Percentiles rank a stretch among this genome's conserved stretches.
phyloP scores from a whole-genome alignment of 2,888 invertebrate species.

The Coecobrya sp. region DNA sequence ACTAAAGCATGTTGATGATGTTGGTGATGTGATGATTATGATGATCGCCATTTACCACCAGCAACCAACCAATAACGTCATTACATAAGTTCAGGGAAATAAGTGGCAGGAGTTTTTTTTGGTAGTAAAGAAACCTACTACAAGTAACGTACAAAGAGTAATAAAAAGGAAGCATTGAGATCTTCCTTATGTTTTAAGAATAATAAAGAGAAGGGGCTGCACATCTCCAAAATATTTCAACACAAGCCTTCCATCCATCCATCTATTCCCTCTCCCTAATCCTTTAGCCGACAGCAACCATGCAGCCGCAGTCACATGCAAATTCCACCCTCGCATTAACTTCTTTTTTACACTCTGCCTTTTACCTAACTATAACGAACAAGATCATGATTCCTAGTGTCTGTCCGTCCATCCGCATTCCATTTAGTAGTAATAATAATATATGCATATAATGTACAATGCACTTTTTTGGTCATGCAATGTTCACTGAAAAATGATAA shows the following conservation, averaged over 20 bases:
- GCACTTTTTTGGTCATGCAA: too few species aligned
- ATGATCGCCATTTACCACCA: slow-evolving; percentile 46
- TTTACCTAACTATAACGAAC: not conserved
- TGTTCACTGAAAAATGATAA: not conserved
- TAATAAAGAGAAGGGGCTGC: not conserved
- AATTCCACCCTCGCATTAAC: slow-evolving; percentile 63
- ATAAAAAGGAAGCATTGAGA: slow-evolving; percentile 34
- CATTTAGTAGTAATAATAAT: too few species aligned
- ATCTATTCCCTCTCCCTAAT: too few species aligned
- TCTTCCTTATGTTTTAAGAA: slow-evolving; percentile 21
- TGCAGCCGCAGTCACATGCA: slow-evolving; percentile 57
- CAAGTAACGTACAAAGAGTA: not conserved
- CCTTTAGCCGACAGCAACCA: slow-evolving; percentile 61
- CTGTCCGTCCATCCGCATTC: not conserved
- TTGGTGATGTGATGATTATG: slow-evolving; percentile 49
- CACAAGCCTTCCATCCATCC: slow-evolving; percentile 23
- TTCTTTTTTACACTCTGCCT: not conserved
- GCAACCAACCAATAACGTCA: slow-evolving; percentile 21
- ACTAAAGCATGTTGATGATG: not conserved
- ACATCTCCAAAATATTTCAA: not conserved
- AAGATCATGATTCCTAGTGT: not conserved
- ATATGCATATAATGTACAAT: too few species aligned
- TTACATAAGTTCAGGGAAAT: not conserved
- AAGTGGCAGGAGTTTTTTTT: slow-evolving; percentile 22
- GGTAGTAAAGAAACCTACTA: not conserved